Percentiles rank a stretch among this genome's conserved stretches.
phyloP scores from a whole-genome alignment of 1,140 invertebrate species.

The Drosophila nebulosa region DNA sequence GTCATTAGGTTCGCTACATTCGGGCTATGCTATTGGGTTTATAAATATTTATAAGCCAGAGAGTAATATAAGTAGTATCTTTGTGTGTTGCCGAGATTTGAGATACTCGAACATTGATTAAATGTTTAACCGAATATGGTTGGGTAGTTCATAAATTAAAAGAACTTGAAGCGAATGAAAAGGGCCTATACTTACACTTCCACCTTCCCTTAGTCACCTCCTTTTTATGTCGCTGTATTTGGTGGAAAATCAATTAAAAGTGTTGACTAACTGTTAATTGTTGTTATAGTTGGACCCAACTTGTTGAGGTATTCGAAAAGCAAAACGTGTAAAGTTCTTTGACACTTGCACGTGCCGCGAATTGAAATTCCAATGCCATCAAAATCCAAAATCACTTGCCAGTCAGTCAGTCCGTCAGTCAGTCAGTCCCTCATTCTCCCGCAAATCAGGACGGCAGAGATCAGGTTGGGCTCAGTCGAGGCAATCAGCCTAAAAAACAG shows the following conservation, averaged over 20 bases:
- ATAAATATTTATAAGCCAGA: conserved; percentile 72
- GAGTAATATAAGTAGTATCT: conserved; percentile 11
- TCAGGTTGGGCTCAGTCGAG: conserved; percentile 15
- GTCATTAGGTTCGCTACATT: conserved; percentile 56
- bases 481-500: conserved; percentile 34
- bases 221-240: background rate
- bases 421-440: background rate
- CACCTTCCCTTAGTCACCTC: background rate
- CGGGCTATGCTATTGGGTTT: conserved; percentile 18
- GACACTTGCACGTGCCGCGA: conserved; percentile 60
- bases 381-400: conserved; percentile 45
- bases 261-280: conserved; percentile 66
- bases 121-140: conserved; percentile 74
- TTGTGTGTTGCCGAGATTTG: conserved; percentile 49
- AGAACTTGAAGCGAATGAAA: conserved; percentile 9
- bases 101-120: conserved; percentile 77
- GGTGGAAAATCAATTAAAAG: conserved; percentile 77
- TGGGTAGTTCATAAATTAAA: conserved; percentile 71
- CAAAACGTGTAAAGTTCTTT: background rate
- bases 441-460: conserved; percentile 4
- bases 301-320: background rate
- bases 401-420: conserved; percentile 15
- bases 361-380: conserved; percentile 60
- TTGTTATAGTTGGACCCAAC: conserved; percentile 35
- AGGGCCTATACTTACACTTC: background rate